Conservation (phyloP, 2,113 vertebrate species). For the Trochalopteron elliotii region DNA sequence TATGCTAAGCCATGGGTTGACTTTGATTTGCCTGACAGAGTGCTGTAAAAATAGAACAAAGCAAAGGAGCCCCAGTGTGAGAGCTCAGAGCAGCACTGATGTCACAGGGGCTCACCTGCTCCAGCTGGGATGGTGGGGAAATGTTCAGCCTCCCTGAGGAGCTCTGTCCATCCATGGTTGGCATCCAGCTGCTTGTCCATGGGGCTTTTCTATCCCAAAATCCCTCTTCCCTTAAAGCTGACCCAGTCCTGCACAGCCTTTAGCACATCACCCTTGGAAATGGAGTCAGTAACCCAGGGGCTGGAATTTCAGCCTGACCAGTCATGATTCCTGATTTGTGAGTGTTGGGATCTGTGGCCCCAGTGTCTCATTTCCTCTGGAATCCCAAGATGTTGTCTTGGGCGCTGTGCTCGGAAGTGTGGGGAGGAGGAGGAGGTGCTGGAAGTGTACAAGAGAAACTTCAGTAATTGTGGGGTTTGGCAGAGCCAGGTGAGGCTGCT, state of each 20-base stretch:
- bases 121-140: not conserved
- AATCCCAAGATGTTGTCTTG: not conserved
- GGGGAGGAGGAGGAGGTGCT: not conserved
- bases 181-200: not conserved
- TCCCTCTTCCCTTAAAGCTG: not conserved
- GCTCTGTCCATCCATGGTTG: accelerated
- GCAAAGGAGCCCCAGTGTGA: not conserved
- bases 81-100: not conserved
- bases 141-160: not conserved
- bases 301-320: not conserved
- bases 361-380: not conserved
- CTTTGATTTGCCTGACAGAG: not conserved
- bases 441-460: not conserved
- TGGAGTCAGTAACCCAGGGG: accelerated
- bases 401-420: accelerated
- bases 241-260: not conserved
- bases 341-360: not conserved
- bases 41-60: not conserved
- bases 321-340: accelerated
- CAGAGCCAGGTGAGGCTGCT: not conserved
- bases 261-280: accelerated
- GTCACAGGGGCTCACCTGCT: not conserved
- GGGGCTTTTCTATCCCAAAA: not conserved
- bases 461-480: not conserved
- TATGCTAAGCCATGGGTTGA: not conserved